Conservation (phyloP, 2,797 vertebrate genomes). For the Anguilla anguilla region DNA sequence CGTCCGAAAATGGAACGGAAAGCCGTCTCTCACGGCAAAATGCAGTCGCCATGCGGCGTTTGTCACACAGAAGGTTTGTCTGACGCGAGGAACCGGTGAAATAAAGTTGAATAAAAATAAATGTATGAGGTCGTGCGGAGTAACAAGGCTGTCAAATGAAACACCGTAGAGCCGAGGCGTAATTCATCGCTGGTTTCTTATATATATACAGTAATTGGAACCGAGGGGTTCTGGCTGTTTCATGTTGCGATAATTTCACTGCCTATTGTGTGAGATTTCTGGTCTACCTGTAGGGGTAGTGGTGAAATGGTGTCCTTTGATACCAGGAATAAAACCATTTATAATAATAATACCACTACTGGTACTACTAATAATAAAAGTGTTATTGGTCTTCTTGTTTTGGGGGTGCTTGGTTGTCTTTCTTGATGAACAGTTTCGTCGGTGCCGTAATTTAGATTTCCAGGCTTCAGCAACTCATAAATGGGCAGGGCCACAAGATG, state of each 20-base stretch:
- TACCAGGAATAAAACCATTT: neutral
- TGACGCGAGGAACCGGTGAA: neutral
- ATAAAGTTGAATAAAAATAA: neutral
- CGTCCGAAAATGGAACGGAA: neutral
- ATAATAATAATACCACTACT: neutral
- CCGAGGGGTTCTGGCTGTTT: neutral
- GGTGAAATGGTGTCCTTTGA: neutral
- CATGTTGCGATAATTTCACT: neutral
- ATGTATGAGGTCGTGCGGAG: neutral
- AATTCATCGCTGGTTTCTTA: neutral
- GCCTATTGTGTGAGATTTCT: neutral
- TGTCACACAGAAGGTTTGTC: neutral
- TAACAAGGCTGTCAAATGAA: neutral
- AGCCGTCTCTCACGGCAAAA: neutral
- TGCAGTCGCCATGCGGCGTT: neutral
- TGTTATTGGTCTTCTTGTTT: neutral
- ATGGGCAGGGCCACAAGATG: neutral
- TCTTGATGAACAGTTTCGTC: neutral
- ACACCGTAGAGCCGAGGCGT: too few relatives aligned
- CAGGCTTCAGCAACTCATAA: neutral
- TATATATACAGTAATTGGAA: constrained; percentile 10
- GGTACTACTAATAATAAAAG: neutral
- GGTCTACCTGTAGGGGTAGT: neutral
- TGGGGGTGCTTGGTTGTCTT: neutral
- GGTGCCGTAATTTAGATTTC: neutral